Evolutionary conservation across 2,888 invertebrate species (phyloP), one percentile per base, ranked within the genome.

Genomic region (Arrhopalites spinosus): DNA sequence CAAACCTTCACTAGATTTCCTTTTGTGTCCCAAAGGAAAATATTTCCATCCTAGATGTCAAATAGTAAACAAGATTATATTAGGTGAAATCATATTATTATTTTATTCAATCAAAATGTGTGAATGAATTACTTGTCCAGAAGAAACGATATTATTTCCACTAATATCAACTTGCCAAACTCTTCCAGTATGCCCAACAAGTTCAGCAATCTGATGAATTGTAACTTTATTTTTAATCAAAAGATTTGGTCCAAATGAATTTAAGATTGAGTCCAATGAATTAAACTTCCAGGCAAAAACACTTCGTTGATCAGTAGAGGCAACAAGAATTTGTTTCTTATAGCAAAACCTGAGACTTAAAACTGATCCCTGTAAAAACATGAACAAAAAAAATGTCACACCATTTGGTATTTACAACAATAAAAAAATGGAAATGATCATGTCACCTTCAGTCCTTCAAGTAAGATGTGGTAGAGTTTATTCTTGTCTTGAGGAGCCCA

Each of bases 221-320:
- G 17, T 23, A 1, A 72, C 61, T 3, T 2, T 43, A 15, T 63
- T 43, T 17, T 56, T n/a, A 20, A 29, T 71, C 3, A 68, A 25
- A 23, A 30, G 20, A 23, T 20, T 3, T 47, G 47, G 27, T 7
- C 27, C 45, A 17, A 68, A 23, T 5, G 45, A 2, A n/a, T 13
- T 68, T 3, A 66, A 15, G 5, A n/a, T 43, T n/a, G 3, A 15
- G 5, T 67, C 67, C 2, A 25, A 27, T 11, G 23, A 27, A 1
- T 30, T 36, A 25, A 73, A 66, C 66, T 66, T 73, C 73, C 73
- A 73, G 1, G 64, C 66, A 73, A 64, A 73, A 1, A 66, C 73
- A 66, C 64, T 73, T 29, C 73, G 47, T 53, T 73, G 47, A 30
- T 73, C 73, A 50, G 47, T 73, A 2, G 73, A 73, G 13, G 73